These are phyloP conservation scores for Ligdia adustata DNA, from an alignment of 2,888 invertebrate genomes.

Conservation along the genomic window DNA sequence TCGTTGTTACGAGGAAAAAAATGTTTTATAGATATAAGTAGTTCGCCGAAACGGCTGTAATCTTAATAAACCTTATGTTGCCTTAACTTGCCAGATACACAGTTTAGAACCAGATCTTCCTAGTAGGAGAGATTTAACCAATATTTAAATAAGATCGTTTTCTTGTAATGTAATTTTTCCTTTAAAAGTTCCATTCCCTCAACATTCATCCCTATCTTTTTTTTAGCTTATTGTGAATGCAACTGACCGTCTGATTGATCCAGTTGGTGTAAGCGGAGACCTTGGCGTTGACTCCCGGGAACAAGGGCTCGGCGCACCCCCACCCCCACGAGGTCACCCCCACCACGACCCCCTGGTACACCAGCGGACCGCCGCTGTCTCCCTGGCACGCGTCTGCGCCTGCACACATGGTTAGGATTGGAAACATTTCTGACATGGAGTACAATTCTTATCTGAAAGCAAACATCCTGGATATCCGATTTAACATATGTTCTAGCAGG, in stretches of 20 bases:
- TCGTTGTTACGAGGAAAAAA: neutral
- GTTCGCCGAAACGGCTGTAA: too few relatives aligned
- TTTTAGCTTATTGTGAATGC: neutral
- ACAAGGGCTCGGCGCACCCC: slow-evolving; percentile 73
- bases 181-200: neutral
- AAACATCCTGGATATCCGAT: too few relatives aligned
- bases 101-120: neutral
- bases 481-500: too few relatives aligned
- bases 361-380: slow-evolving; percentile 83
- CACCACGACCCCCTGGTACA: slow-evolving; percentile 68
- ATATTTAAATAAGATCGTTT: neutral
- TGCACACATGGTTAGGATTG: slow-evolving; percentile 23
- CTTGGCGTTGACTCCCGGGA: slow-evolving; percentile 81
- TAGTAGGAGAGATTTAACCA: too few relatives aligned
- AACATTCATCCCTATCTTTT: neutral
- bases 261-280: slow-evolving; percentile 66
- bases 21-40: too few relatives aligned
- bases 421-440: too few relatives aligned
- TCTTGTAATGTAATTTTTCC: neutral
- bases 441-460: too few relatives aligned
- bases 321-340: slow-evolving; percentile 84
- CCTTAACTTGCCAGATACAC: neutral
- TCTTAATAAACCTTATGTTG: too few relatives aligned
- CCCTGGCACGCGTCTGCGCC: slow-evolving; percentile 77
- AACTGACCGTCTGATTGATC: slow-evolving; percentile 61